phyloP scores from a whole-genome alignment of 1,140 invertebrate genomes.

The Saccostrea glomerata region DNA sequence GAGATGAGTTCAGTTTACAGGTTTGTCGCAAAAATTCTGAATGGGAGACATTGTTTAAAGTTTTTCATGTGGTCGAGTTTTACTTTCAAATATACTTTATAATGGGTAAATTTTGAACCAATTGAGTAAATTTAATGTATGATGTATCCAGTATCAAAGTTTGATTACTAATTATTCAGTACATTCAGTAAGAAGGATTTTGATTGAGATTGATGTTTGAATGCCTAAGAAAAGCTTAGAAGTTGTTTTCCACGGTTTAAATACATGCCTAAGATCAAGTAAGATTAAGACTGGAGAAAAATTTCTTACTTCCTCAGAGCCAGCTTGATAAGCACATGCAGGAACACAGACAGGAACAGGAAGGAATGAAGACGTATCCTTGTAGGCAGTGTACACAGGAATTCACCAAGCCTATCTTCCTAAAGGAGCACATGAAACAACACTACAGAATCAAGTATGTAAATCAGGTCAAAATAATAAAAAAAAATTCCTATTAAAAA shows the following conservation, averaged over 20 bases:
- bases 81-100: no score
- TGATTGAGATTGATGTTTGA: no score
- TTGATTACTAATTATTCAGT: no score
- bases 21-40: slow-evolving; percentile 70
- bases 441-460: slow-evolving; percentile 81
- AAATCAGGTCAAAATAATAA: background rate
- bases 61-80: no score
- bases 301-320: slow-evolving; percentile 72
- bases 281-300: background rate
- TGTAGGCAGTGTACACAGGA: slow-evolving; percentile 79
- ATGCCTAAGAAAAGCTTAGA: no score
- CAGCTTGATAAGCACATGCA: slow-evolving; percentile 81
- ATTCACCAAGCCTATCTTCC: slow-evolving; percentile 75
- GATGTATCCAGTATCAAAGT: no score
- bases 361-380: slow-evolving; percentile 72
- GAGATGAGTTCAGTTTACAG: slow-evolving; percentile 85
- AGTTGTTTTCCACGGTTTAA: no score
- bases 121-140: no score
- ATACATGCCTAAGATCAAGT: no score
- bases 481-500: background rate
- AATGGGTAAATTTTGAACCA: no score
- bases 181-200: no score
- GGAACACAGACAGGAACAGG: slow-evolving; percentile 79
- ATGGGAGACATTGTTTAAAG: no score
- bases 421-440: slow-evolving; percentile 81